These are phyloP conservation scores for Branchellion lobata DNA, from an alignment of 2,888 invertebrate genomes.

Conservation along the genomic window DNA sequence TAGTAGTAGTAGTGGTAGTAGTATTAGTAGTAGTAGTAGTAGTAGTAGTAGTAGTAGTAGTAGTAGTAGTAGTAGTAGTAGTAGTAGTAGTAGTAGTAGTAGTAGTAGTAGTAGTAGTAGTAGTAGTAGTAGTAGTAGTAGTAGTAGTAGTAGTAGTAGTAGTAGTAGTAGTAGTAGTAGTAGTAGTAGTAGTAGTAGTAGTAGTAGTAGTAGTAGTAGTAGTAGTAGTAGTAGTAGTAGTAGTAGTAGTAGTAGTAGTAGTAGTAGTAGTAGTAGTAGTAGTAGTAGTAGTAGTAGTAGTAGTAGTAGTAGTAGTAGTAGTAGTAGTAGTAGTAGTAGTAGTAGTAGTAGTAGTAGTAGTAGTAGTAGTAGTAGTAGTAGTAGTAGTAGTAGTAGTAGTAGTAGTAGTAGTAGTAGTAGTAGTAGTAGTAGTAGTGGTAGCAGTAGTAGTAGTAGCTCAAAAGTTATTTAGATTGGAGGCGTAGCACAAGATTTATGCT, in stretches of 20 bases:
- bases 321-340: slow-evolving; percentile 18
- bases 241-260: slow-evolving; percentile 36
- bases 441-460: slow-evolving; percentile 33
- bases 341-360: slow-evolving; percentile 12
- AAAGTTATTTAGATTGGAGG: background rate
- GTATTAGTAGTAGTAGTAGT: slow-evolving; percentile 12
- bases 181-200: slow-evolving; percentile 41
- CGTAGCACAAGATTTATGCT: too few species aligned
- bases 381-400: slow-evolving; percentile 39
- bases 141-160: slow-evolving; percentile 27
- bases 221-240: slow-evolving; percentile 40
- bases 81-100: slow-evolving; percentile 21
- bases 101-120: slow-evolving; percentile 26
- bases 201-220: slow-evolving; percentile 39
- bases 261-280: slow-evolving; percentile 43
- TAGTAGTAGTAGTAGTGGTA: slow-evolving; percentile 39
- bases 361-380: slow-evolving; percentile 25
- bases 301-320: slow-evolving; percentile 15
- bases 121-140: slow-evolving; percentile 20
- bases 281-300: slow-evolving; percentile 37
- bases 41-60: slow-evolving; percentile 17
- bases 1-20: background rate
- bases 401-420: slow-evolving; percentile 37
- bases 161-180: slow-evolving; percentile 40
- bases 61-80: slow-evolving; percentile 16